These are phyloP conservation scores for Chanos chanos DNA, from an alignment of 2,797 vertebrate species.

Conservation along the genomic window DNA sequence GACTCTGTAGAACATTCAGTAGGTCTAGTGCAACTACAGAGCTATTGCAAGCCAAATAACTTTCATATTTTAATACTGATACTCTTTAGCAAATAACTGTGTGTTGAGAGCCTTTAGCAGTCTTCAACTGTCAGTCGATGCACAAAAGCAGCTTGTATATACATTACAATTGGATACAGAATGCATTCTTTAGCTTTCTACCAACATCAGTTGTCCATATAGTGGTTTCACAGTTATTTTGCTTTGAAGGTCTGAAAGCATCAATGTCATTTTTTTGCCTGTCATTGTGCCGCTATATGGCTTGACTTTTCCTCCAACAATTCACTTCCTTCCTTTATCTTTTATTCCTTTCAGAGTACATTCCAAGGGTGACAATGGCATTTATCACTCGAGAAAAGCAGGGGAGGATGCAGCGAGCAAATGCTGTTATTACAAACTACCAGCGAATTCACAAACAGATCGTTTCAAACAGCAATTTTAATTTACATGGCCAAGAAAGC, in stretches of 20 bases:
- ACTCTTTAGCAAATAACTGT: no score
- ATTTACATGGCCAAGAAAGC: constrained; percentile 38
- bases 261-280: not conserved
- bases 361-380: constrained; percentile 30
- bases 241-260: constrained; percentile 19
- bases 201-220: constrained; percentile 12
- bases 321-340: constrained; percentile 39
- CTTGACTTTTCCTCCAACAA: constrained; percentile 31
- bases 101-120: no score
- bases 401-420: constrained; percentile 9
- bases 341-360: constrained; percentile 33
- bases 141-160: no score
- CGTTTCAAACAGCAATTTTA: constrained; percentile 34
- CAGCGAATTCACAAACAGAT: constrained; percentile 30
- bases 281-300: constrained; percentile 20
- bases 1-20: no score
- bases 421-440: constrained; percentile 32
- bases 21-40: no score
- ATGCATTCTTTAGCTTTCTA: constrained; percentile 5
- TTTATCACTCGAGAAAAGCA: constrained; percentile 18
- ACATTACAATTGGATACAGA: not conserved
- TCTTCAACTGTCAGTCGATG: no score
- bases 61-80: no score
- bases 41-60: no score
- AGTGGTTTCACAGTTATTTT: constrained; percentile 17